phyloP scores from a whole-genome alignment of 2,797 vertebrate species.

The Pipistrellus kuhlii region DNA sequence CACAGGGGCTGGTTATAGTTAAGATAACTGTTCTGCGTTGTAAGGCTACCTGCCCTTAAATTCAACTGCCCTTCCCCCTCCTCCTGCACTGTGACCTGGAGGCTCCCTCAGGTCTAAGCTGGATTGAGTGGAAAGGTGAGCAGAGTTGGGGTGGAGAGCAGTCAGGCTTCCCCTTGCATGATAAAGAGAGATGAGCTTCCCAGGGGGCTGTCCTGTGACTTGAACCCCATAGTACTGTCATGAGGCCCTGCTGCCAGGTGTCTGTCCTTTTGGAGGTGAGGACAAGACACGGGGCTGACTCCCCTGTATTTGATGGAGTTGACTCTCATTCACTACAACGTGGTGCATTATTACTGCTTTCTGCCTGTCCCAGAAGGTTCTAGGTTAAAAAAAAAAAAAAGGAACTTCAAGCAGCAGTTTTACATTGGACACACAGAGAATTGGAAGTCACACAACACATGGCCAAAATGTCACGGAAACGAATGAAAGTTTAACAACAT shows the following conservation, averaged over 20 bases:
- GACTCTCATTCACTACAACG: slow-evolving; percentile 92
- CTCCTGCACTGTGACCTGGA: not conserved
- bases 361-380: slow-evolving; percentile 91
- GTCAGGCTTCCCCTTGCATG: not conserved
- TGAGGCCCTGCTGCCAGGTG: not conserved
- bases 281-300: not conserved
- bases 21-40: not conserved
- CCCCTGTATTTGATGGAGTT: slow-evolving; percentile 92
- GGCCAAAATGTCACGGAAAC: slow-evolving; percentile 88
- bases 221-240: not conserved
- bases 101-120: not conserved
- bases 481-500: slow-evolving; percentile 85
- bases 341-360: slow-evolving; percentile 91
- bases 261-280: not conserved
- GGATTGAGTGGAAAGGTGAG: not conserved
- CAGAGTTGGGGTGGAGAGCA: not conserved
- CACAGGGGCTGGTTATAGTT: not conserved
- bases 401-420: slow-evolving; percentile 86
- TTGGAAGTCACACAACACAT: slow-evolving; percentile 85
- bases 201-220: not conserved
- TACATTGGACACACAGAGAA: slow-evolving; percentile 86
- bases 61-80: not conserved
- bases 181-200: not conserved
- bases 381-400: slow-evolving; percentile 86
- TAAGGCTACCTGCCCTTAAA: not conserved